These are phyloP conservation scores for Leptogaster cylindrica DNA, from an alignment of 2,888 invertebrate species.

Conservation along the genomic window DNA sequence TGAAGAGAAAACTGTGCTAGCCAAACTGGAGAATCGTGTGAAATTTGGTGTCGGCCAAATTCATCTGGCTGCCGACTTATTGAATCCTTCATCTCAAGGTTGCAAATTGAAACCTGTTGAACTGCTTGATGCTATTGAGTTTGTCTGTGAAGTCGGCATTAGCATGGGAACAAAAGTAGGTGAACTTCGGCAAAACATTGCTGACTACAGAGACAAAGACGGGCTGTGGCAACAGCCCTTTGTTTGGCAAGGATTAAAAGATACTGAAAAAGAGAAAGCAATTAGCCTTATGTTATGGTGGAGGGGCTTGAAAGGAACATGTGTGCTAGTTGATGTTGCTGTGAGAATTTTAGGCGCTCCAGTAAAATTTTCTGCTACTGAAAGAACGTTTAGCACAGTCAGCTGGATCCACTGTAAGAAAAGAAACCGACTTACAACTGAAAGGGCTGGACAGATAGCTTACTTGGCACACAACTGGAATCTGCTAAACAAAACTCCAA, in stretches of 20 bases:
- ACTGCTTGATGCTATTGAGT: neutral
- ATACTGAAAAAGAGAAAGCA: neutral
- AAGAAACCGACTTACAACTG: slow-evolving; percentile 50
- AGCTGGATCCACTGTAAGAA: slow-evolving; percentile 50
- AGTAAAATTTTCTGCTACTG: slow-evolving; percentile 50
- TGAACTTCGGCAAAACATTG: neutral
- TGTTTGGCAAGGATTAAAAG: neutral
- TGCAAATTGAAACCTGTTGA: neutral
- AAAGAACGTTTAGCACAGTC: slow-evolving; percentile 51
- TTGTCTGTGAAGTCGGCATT: neutral
- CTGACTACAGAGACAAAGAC: neutral
- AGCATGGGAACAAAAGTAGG: neutral
- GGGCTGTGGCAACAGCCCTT: neutral
- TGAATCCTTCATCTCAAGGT: neutral
- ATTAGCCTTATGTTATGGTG: slow-evolving; percentile 46
- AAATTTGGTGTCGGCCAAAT: neutral
- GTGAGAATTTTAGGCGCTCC: slow-evolving; percentile 49
- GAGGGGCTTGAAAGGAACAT: slow-evolving; percentile 48
- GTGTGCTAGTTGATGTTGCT: slow-evolving; percentile 48
- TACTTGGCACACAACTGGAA: slow-evolving; percentile 48
- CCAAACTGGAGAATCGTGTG: neutral
- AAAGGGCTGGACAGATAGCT: slow-evolving; percentile 49
- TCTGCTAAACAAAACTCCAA: neutral
- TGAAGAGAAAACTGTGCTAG: neutral
- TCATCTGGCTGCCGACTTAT: neutral